Percentiles rank a stretch among this genome's conserved stretches.
Evolutionary conservation across 1,140 invertebrate species (phyloP).

Genomic region (Odontomachus brunneus): DNA sequence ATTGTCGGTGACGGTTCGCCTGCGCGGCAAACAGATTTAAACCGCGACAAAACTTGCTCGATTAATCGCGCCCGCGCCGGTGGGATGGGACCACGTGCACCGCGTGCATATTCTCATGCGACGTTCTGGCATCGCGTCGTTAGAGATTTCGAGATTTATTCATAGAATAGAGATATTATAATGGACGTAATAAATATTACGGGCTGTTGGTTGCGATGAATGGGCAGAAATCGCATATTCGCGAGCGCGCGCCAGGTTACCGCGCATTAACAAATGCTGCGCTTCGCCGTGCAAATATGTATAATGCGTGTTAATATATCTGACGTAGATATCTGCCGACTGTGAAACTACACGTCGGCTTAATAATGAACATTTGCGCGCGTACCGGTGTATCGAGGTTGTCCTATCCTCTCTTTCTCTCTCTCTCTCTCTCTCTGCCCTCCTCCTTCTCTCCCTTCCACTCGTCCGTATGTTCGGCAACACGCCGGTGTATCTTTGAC

Average conservation of each 20-base stretch:
- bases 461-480: conserved; percentile 5
- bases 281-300: conserved; percentile 24
- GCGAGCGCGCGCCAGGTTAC: background rate
- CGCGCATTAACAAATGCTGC: conserved; percentile 37
- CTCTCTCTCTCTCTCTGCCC: no score
- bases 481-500: conserved; percentile 34
- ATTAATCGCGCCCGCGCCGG: background rate
- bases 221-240: conserved; percentile 14
- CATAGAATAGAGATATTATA: background rate
- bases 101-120: no score
- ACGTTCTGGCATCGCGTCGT: no score
- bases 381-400: conserved; percentile 18
- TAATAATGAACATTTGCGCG: conserved; percentile 42
- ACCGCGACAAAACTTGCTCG: background rate
- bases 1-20: background rate
- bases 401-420: no score
- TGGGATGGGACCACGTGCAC: no score
- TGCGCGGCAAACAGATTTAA: conserved; percentile 13
- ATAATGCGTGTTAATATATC: conserved; percentile 36
- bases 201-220: conserved; percentile 30
- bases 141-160: conserved; percentile 42
- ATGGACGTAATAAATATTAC: conserved; percentile 48
- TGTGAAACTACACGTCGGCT: conserved; percentile 37
- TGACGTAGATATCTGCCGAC: conserved; percentile 1
- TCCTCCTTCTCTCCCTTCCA: no score